These are phyloP conservation scores for Parambassis ranga DNA, from an alignment of 2,797 vertebrate species.

Conservation along the genomic window DNA sequence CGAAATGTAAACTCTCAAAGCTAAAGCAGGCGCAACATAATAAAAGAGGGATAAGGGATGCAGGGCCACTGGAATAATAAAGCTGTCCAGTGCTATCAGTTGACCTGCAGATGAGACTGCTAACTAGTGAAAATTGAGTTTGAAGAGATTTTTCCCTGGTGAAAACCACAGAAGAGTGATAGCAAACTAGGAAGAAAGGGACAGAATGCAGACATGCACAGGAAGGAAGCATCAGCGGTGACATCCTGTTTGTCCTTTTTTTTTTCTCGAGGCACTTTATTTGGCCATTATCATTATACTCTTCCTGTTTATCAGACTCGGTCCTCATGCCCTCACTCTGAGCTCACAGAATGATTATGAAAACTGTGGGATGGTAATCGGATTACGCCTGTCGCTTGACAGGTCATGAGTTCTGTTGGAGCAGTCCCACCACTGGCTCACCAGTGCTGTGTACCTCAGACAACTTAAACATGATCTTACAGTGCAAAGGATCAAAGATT, in stretches of 20 bases:
- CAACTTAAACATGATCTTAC: neutral
- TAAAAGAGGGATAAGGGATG: constrained; percentile 10
- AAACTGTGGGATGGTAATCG: constrained; percentile 57
- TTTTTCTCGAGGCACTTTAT: constrained; percentile 42
- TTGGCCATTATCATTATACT: constrained; percentile 53
- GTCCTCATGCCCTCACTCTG: constrained; percentile 33
- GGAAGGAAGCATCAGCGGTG: constrained; percentile 47
- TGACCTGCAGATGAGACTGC: neutral
- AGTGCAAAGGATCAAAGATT: neutral
- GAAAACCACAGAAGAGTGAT: constrained; percentile 7
- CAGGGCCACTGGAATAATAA: neutral
- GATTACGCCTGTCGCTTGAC: constrained; percentile 60
- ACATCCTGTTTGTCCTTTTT: constrained; percentile 60
- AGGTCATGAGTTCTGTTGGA: constrained; percentile 66
- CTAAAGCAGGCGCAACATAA: constrained; percentile 36
- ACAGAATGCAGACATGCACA: constrained; percentile 28
- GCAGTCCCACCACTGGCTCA: neutral
- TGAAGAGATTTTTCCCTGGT: neutral
- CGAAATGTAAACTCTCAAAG: constrained; percentile 22
- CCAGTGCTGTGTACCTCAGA: neutral
- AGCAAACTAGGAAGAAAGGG: neutral
- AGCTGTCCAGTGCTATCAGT: neutral
- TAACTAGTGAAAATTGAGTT: constrained; percentile 30
- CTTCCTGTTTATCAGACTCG: constrained; percentile 68
- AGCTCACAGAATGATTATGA: constrained; percentile 37